Conservation (phyloP, 1,140 invertebrate genomes). For the Maconellicoccus hirsutus region DNA sequence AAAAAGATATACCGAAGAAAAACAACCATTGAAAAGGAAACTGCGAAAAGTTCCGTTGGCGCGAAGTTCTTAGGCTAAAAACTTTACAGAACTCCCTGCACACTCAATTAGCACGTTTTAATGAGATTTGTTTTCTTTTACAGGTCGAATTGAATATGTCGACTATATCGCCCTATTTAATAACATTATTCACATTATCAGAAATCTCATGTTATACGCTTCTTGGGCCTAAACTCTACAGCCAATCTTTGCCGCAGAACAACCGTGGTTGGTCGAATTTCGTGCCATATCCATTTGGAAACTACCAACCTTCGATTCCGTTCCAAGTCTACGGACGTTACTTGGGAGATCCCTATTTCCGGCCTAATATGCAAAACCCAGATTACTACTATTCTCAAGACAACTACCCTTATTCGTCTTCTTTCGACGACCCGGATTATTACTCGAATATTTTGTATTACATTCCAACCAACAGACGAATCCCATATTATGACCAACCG, state of each 20-base stretch:
- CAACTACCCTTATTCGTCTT: not conserved
- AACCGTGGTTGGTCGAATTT: not conserved
- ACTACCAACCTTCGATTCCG: not conserved
- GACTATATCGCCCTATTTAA: not conserved
- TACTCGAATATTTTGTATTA: slow-evolving; percentile 9
- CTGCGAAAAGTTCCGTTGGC: too few species aligned
- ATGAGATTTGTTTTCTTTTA: not conserved
- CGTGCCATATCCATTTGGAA: not conserved
- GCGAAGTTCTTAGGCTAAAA: too few species aligned
- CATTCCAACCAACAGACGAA: not conserved
- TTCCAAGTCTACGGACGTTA: not conserved
- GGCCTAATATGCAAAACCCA: not conserved
- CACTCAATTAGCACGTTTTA: too few species aligned
- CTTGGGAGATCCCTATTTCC: not conserved
- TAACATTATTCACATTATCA: slow-evolving; percentile 11
- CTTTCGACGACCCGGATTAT: slow-evolving; percentile 9
- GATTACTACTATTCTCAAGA: not conserved
- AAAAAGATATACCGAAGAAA: too few species aligned
- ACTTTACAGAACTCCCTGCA: too few species aligned
- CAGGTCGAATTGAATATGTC: not conserved
- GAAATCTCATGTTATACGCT: not conserved
- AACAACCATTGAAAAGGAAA: too few species aligned
- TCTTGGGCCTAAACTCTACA: not conserved
- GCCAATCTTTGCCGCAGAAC: not conserved
- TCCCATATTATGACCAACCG: slow-evolving; percentile 4